Evolutionary conservation across 2,797 vertebrate genomes (phyloP), one percentile per base, ranked within the genome.

Genomic region (Bradypodion ventrale): DNA sequence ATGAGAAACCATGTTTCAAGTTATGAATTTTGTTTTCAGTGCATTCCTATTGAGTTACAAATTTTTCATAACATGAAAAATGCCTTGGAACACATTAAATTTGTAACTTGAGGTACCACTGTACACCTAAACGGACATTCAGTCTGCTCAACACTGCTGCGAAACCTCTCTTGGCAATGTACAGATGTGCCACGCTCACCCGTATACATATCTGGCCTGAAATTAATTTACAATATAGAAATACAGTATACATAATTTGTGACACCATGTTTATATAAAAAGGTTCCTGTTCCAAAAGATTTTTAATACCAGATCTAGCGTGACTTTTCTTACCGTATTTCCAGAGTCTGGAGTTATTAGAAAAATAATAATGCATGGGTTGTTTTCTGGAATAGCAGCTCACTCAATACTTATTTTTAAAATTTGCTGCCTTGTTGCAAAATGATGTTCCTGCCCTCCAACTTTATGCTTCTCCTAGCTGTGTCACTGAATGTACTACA

Each of bases 371-470:
- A n/a, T n/a, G n/a, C n/a, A n/a, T n/a, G n/a, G n/a, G n/a, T 69
- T 72, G 66, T 80, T 49, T 21, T 19, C n/a, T 42, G 23, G 49
- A 32, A 59, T 44, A 56, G 19, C 40, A 60, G 25, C 35, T 60
- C 65, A 42, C 40, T 75, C 65, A 69, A 69, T 42, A 32, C 35
- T 59, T 35, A 29, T n/a, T 49, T 84, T 80, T 23, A 62, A n/a
- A 70, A 81, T 69, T 80, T 75, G 72, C 73, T 81, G 66, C 63
- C 52, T 68, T 25, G n/a, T 76, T 66, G 72, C 49, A 85, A 75
- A 85, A 69, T 7, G 37, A 69, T 76, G 63, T 76, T n/a, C 72
- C 40, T 66, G 35, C 46, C 82, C 75, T 83, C 21, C 37, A 2
- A 37, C 65, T 44, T 65, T 60, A 75, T 49, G 40, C 63, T 81